Base-by-base conservation (phyloP, 64 coral and sea anemone genomes). In the Catalaphyllia jardinei region DNA sequence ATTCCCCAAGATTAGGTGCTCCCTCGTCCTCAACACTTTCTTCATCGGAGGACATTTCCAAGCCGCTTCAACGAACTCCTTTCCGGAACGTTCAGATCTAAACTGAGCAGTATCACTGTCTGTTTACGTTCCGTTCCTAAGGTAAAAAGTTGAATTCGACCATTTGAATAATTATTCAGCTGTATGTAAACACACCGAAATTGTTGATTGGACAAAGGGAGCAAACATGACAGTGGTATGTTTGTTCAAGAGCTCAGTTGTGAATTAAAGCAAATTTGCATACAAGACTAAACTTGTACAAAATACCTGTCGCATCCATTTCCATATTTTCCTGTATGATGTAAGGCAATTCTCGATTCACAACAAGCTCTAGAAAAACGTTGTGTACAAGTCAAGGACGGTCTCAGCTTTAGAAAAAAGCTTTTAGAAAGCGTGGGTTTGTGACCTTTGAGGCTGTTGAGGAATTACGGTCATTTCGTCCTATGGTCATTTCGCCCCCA, bases 101-200 rank as follows among this genome's bases (percentile, higher is more conserved):
- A 28, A 78, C 74, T 12, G 31, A 61, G 42, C 29, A 9, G 20
- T 20, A 19, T 84, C 73, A 39, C 42, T 25, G 11, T 50, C 67
- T 92, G 75, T 84, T 87, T 87, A 71, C 87, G 65, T 29, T 27
- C 33, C 24, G 90, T 92, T 92, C 87, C 90, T 86, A 92, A 17
- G 83, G 73, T 52, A 46, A 76, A 88, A 76, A 18, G 28, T 55
- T 54, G 28, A 33, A 39, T 76, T 80, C 49, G 24, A 52, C 52
- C 18, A 75, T 91, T 73, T 81, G 80, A 81, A 84, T 51, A 77
- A 73, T 12, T 38, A 35, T 31, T 76, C 57, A 22, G 61, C 38
- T 30, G 10, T 76, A 52, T 86, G 72, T 85, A 76, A 91, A 91
- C 42, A 91, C 39, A 25, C 38, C n/a, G 28, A 31, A 33, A 76